A percentile compares a stretch with the other conserved stretches of the same genome.
Conservation (phyloP, 2,113 vertebrate species). For the Reinhardtius hippoglossoides region DNA sequence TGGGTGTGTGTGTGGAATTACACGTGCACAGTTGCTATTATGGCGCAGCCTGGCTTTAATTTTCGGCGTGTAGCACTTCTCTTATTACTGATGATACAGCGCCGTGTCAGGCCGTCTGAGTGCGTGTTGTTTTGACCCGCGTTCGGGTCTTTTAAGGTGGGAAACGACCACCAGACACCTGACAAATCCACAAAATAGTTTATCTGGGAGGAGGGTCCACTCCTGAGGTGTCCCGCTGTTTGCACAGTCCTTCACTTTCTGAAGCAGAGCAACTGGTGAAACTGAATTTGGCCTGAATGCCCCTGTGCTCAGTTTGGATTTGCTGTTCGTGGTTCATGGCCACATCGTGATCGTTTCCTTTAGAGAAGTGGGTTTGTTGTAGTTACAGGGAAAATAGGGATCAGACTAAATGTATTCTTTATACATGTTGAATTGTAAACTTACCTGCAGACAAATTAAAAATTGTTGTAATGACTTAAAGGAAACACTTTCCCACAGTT, state of each 20-base stretch:
- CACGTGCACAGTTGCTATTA: constrained; percentile 34
- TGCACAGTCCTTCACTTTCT: neutral
- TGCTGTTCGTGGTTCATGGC: too few relatives aligned
- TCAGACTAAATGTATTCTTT: neutral
- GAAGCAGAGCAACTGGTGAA: neutral
- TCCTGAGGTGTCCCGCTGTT: constrained; percentile 23
- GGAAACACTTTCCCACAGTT: neutral
- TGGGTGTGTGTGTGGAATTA: constrained; percentile 46
- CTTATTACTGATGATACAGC: constrained; percentile 46
- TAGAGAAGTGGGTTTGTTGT: neutral
- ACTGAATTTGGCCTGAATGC: neutral
- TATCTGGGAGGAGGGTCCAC: constrained; percentile 11
- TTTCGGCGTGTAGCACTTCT: constrained; percentile 35
- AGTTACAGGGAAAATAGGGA: neutral
- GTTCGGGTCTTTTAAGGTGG: neutral
- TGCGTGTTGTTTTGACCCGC: constrained; percentile 37
- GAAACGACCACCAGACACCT: constrained; percentile 24
- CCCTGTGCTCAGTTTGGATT: too few relatives aligned
- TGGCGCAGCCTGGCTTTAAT: constrained; percentile 24
- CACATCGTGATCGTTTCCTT: too few relatives aligned
- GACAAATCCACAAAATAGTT: constrained; percentile 20
- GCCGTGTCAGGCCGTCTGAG: constrained; percentile 33
- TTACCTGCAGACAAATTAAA: neutral
- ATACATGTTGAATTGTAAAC: neutral
- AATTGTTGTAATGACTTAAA: neutral